Evolutionary conservation across 1,140 invertebrate species (phyloP), one percentile per base, ranked within the genome.

Genomic region (Cydia strobilella): DNA sequence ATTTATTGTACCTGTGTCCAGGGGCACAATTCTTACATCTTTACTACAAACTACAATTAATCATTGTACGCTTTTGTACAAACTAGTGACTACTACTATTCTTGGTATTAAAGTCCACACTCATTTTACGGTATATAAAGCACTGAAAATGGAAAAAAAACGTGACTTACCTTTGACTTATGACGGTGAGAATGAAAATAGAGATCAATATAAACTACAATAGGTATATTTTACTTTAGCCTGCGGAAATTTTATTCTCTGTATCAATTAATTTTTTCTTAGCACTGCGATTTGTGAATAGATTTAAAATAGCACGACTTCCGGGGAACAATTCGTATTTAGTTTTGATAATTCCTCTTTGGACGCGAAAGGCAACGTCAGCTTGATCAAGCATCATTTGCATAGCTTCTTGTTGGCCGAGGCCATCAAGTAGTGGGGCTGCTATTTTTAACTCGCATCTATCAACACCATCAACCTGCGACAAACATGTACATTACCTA

Each of bases 371-470:
- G 63, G 76, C 35, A 15, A 92, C 81, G 15, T 76, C 20, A 73
- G 86, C 77, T 76, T 92, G 78, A 59, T 82, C 76, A 10, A 89
- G 48, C 83, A 87, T 82, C 13, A 89, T 79, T 74, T 90, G 75
- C 72, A 91, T 74, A 42, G 88, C 90, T 75, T 84, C 77, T 73
- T 87, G 82, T 78, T 84, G 73, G 45, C 73, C 79, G 27, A 90
- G 62, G 76, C 82, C 78, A 18, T 79, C 72, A 20, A 93, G 80
- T 72, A 89, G 83, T 27, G 48, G 72, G 12, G 86, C 82, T 76
- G 83, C 83, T 74, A 93, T 81, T 86, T 91, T 91, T 20, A 93
- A 76, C 62, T 93, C 87, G 79, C 89, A 89, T 74, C 87, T 84
- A 65, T 90, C 88, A 18, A 85, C 87, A 39, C 90, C 90, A 77